A percentile compares a stretch with the other conserved stretches of the same genome.
Evolutionary conservation across 2,888 invertebrate species (phyloP).

Genomic region (Agrilus cyanescens): DNA sequence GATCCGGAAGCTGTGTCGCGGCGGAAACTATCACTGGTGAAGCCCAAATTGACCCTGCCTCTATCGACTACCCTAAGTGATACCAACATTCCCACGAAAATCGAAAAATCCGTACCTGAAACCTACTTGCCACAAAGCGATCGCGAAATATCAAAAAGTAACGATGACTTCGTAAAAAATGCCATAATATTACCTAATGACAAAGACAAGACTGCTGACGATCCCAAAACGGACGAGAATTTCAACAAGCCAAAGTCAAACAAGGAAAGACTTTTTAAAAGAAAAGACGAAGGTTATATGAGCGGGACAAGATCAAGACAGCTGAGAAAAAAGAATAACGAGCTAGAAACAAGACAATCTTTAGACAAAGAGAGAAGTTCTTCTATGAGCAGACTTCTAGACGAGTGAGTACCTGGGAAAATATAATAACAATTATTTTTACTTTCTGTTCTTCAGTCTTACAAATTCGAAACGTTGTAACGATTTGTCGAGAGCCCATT

Average conservation of each 20-base stretch:
- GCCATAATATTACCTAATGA: conserved; percentile 2
- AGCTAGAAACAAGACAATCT: conserved; percentile 25
- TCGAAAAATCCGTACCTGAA: conserved; percentile 18
- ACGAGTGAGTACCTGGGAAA: conserved; percentile 52
- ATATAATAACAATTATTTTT: conserved; percentile 1
- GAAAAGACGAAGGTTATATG: conserved; percentile 48
- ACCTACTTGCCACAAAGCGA: conserved; percentile 22
- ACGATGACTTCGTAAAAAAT: conserved; percentile 11
- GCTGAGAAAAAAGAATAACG: conserved; percentile 43
- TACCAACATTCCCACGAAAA: conserved; percentile 32
- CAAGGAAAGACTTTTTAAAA: conserved; percentile 41
- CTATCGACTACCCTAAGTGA: conserved; percentile 36
- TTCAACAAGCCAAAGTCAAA: conserved; percentile 10
- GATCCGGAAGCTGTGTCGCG: conserved; percentile 64
- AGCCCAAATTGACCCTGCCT: conserved; percentile 20
- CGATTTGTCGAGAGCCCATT: conserved; percentile 75
- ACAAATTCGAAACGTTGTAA: conserved; percentile 32
- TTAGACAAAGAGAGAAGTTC: conserved; percentile 70
- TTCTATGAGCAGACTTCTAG: conserved; percentile 72
- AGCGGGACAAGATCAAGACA: conserved; percentile 51
- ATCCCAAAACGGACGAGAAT: conserved; percentile 9
- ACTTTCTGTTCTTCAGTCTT: conserved; percentile 24
- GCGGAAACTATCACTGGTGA: conserved; percentile 26
- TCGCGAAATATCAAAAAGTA: conserved; percentile 19
- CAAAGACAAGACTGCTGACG: conserved; percentile 5